A percentile compares a stretch with the other conserved stretches of the same genome.
phyloP scores from a whole-genome alignment of 2,113 vertebrate species.

The Hucho hucho region DNA sequence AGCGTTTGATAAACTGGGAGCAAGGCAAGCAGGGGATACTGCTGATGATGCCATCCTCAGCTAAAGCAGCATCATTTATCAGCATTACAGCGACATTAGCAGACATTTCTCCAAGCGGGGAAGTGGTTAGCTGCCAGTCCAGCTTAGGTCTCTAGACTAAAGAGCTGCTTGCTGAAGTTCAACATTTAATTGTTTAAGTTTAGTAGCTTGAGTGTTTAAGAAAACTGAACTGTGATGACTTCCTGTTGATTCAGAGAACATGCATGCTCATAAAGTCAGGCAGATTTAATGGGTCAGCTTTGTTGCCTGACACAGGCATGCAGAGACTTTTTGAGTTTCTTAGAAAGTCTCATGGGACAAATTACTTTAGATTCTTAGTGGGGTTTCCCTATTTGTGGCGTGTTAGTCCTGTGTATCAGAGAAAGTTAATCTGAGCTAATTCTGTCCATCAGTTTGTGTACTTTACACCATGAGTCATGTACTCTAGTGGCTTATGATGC shows the following conservation, averaged over 20 bases:
- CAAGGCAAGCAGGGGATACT: constrained; percentile 6
- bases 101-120: constrained; percentile 1
- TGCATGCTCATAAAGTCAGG: not conserved
- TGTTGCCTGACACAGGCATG: not conserved
- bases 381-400: too few species aligned
- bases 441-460: too few species aligned
- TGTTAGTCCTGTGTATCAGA: too few species aligned
- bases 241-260: not conserved
- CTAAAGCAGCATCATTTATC: constrained; percentile 26
- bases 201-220: not conserved
- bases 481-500: too few species aligned
- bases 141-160: not conserved
- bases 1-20: constrained; percentile 14
- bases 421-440: too few species aligned
- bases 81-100: constrained; percentile 8
- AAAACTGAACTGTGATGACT: not conserved
- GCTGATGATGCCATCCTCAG: constrained; percentile 15
- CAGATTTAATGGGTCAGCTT: not conserved
- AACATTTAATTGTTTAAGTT: not conserved
- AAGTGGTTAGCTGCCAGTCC: not conserved
- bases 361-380: not conserved
- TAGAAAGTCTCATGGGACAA: not conserved
- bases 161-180: constrained; percentile 5
- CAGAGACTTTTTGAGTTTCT: not conserved
- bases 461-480: too few species aligned